A percentile compares a stretch with the other conserved stretches of the same genome.
These are phyloP conservation scores for Philopedon plagiatum DNA, from an alignment of 2,888 invertebrate genomes.

Conservation along the genomic window DNA sequence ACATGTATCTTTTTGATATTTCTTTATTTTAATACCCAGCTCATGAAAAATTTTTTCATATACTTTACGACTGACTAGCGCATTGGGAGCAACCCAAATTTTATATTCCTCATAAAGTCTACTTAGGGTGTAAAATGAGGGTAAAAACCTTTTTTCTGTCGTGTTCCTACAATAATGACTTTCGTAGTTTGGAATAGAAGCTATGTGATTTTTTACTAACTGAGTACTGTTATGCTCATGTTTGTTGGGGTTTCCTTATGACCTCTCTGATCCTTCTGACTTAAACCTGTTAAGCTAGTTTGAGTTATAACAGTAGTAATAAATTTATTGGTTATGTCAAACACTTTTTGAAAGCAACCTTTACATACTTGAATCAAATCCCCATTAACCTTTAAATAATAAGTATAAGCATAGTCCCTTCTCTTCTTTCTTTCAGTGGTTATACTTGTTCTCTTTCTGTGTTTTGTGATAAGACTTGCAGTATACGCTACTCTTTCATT, in stretches of 20 bases:
- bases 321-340: slow-evolving; percentile 3
- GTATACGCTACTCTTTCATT: slow-evolving; percentile 1
- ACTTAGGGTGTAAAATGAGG: slow-evolving; percentile 1
- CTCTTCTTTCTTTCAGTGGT: neutral
- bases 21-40: neutral
- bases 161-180: slow-evolving; percentile 12
- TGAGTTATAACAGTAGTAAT: neutral
- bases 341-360: slow-evolving; percentile 2
- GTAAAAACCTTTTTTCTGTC: slow-evolving; percentile 1
- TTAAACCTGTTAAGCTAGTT: neutral
- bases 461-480: neutral
- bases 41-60: slow-evolving; percentile 5
- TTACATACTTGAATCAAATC: neutral
- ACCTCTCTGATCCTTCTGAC: slow-evolving; percentile 15
- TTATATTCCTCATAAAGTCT: slow-evolving; percentile 12
- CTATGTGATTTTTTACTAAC: slow-evolving; percentile 5
- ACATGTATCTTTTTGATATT: slow-evolving; percentile 1
- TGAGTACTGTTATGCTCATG: neutral
- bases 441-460: neutral
- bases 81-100: neutral
- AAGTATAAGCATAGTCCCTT: neutral
- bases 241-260: slow-evolving; percentile 10
- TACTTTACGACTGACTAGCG: neutral
- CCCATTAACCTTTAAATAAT: neutral
- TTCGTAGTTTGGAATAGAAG: slow-evolving; percentile 12